Evolutionary conservation across 2,888 invertebrate genomes (phyloP).

Genomic region (Zele albiditarsus): DNA sequence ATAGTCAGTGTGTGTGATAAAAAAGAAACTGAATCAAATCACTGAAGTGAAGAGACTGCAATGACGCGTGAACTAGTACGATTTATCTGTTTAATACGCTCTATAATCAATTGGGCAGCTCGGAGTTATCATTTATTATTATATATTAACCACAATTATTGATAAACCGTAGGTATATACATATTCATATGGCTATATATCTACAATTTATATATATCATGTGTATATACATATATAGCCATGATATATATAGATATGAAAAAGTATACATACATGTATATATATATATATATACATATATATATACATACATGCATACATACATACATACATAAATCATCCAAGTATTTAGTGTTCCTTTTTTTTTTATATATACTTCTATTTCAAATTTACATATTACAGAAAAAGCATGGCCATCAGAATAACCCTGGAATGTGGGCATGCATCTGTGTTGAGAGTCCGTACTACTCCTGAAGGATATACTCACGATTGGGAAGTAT

Average conservation of each 20-base stretch:
- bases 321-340: neutral
- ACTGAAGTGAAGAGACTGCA: slow-evolving; percentile 22
- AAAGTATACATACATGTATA: neutral
- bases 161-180: slow-evolving; percentile 15
- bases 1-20: slow-evolving; percentile 13
- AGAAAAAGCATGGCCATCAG: slow-evolving; percentile 78
- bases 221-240: neutral
- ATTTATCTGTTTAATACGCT: slow-evolving; percentile 16
- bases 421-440: slow-evolving; percentile 94
- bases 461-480: slow-evolving; percentile 91
- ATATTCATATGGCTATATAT: neutral
- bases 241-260: neutral
- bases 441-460: slow-evolving; percentile 86
- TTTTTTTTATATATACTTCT: slow-evolving; percentile 11
- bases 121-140: slow-evolving; percentile 8
- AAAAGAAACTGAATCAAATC: slow-evolving; percentile 3
- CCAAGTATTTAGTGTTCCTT: neutral
- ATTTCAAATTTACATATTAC: neutral
- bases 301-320: neutral
- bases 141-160: slow-evolving; percentile 16
- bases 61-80: slow-evolving; percentile 24
- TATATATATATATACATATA: neutral
- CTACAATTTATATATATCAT: neutral
- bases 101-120: slow-evolving; percentile 9
- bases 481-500: slow-evolving; percentile 98